A percentile compares a stretch with the other conserved stretches of the same genome.
Evolutionary conservation across 2,113 vertebrate genomes (phyloP).

Genomic region (Forbesichthys agassizii): DNA sequence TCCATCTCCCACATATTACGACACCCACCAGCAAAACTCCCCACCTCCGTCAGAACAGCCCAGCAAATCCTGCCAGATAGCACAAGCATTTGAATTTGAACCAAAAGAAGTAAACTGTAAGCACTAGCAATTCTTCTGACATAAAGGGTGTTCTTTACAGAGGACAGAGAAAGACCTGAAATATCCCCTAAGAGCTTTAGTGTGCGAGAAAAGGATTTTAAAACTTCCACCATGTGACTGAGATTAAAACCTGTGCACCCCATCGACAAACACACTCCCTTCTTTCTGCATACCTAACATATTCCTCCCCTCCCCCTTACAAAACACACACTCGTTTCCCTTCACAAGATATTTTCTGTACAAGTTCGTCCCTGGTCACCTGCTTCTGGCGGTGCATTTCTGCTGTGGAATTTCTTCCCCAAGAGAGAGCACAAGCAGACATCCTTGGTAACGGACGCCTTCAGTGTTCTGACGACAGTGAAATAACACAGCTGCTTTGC

Average conservation of each 20-base stretch:
- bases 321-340: conserved; percentile 22
- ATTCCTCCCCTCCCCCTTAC: conserved; percentile 25
- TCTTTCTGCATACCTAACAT: conserved; percentile 28
- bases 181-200: conserved; percentile 17
- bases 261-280: conserved; percentile 38
- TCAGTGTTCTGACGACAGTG: not conserved
- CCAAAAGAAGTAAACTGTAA: too few relatives aligned
- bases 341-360: conserved; percentile 38
- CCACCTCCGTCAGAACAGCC: too few relatives aligned
- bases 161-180: conserved; percentile 7
- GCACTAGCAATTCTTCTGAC: too few relatives aligned
- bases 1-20: too few relatives aligned
- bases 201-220: conserved; percentile 45
- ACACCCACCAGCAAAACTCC: too few relatives aligned
- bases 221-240: conserved; percentile 73
- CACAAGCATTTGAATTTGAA: too few relatives aligned
- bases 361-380: conserved; percentile 32
- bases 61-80: too few relatives aligned
- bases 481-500: not conserved
- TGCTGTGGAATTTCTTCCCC: conserved; percentile 49
- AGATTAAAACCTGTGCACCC: conserved; percentile 62
- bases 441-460: conserved; percentile 46
- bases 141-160: not conserved
- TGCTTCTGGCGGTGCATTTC: conserved; percentile 48
- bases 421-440: conserved; percentile 58